Evolutionary conservation across 2,888 invertebrate species (phyloP), one percentile per base, ranked within the genome.

Genomic region (Thymelicus sylvestris): DNA sequence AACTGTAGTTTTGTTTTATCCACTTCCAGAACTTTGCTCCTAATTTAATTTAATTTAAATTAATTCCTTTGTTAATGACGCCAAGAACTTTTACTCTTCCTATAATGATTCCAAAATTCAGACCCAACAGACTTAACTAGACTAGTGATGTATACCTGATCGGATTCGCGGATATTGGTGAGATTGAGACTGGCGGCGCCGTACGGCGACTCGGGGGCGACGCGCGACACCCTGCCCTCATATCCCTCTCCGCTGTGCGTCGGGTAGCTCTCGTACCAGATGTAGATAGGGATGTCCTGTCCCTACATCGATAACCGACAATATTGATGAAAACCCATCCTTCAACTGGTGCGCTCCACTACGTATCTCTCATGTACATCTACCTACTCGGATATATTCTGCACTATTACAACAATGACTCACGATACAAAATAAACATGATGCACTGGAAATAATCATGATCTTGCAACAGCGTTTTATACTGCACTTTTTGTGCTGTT

Each of bases 191-290:
- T 98, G 80, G 98, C 98, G 79, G 97, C 96, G 83, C 98, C 98
- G 90, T 97, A 98, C 74, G 96, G 96, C 75, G 97, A 97, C 93
- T 97, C 97, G 79, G 96, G 96, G 77, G 97, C 96, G 82, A 98
- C 98, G 82, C 97, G 96, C 76, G 98, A 97, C 86, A 98, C 98
- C 75, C 98, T 95, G 80, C 97, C 98, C 91, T 98, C 98, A 95
- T 98, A 98, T 67, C 98, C 98, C 90, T 97, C 97, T 83, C 97
- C 98, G 91, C 98, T 97, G 95, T 98, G 99, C 78, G 98, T 98
- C 81, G 98, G 98, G 94, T 99, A 99, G 90, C 98, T 98, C 95
- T 98, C 98, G 95, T 98, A 99, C 97, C 98, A 98, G 94, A 98
- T 98, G 95, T 98, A 98, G 92, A 99, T 98, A 82, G 98, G 98